Evolutionary conservation across 2,797 vertebrate species (phyloP), one percentile per base, ranked within the genome.

Genomic region (Labeo calbasu): DNA sequence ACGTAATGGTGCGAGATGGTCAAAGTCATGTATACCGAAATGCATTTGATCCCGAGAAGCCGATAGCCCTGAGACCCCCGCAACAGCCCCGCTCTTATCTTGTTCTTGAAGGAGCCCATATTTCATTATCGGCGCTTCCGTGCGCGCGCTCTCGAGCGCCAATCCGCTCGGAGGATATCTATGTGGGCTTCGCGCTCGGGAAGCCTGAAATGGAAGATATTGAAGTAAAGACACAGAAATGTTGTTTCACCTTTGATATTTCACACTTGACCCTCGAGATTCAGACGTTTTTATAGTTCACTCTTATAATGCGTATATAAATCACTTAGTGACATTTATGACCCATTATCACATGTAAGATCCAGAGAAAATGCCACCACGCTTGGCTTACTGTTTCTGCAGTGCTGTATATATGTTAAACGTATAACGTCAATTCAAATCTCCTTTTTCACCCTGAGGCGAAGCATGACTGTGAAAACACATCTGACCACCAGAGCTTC

Each of bases 41-140:
- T 82, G 71, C 68, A 85, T 90, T 86, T 88, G 90, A 93, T 92
- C 84, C 48, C 55, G 75, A 76, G 86, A 84, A 79, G 79, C 90
- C 85, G 91, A 93, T 92, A 89, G 81, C 55, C 17, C 0, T 21
- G 63, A 36, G 69, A 82, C 82, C 79, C 14, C 61, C 19, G 69
- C 23, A 4, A 36, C 50, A 75, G 13, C 25, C 7, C 21, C 40
- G 61, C 48, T 79, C 87, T 93, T 92, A 94, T 94, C 94, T 92
- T 87, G 89, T 90, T 91, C 91, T 90, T 88, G 84, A 86, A 91
- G 88, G 83, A 89, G 84, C 81, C 83, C 85, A 88, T 90, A 90
- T 94, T 93, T 91, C 90, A 92, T 93, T 92, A 92, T 92, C 91
- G 8, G 73, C 13, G 71, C 86, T 86, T 91, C 91, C 80, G 76